These are phyloP conservation scores for Zaprionus ornatus DNA, from an alignment of 1,140 invertebrate species.

Conservation along the genomic window DNA sequence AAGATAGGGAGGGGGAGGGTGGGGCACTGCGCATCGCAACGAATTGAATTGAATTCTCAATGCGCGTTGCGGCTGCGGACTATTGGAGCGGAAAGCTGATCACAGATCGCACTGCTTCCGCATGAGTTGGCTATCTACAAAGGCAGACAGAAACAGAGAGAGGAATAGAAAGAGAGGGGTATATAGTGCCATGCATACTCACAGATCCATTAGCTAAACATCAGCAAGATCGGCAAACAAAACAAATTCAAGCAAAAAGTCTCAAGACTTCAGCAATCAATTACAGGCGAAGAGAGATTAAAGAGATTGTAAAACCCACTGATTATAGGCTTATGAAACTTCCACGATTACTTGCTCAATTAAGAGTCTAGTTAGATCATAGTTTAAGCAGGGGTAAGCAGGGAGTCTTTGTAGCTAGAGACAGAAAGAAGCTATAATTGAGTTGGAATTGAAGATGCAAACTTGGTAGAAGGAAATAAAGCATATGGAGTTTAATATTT, in stretches of 20 bases:
- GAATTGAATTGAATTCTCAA: slow-evolving; percentile 58
- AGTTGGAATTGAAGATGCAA: not conserved
- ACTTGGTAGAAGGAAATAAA: not conserved
- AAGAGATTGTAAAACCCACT: slow-evolving; percentile 7
- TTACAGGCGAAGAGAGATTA: not conserved
- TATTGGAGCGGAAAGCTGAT: slow-evolving; percentile 72
- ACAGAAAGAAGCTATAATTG: not conserved
- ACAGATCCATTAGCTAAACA: slow-evolving; percentile 24
- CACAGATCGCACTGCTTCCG: slow-evolving; percentile 50
- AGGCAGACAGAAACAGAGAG: not conserved
- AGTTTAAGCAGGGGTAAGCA: not conserved
- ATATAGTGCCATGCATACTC: not conserved
- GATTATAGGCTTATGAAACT: slow-evolving; percentile 10
- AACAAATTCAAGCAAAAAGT: slow-evolving; percentile 9
- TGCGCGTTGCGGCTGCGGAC: slow-evolving; percentile 49
- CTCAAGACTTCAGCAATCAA: not conserved
- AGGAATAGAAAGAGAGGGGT: not conserved
- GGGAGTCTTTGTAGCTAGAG: not conserved
- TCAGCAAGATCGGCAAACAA: slow-evolving; percentile 9
- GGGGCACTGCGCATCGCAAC: slow-evolving; percentile 4
- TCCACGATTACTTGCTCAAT: slow-evolving; percentile 5
- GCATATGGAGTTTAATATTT: no score
- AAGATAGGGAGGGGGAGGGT: not conserved
- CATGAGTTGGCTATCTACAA: slow-evolving; percentile 20
- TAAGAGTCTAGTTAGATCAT: not conserved